phyloP scores from a whole-genome alignment of 35 echinoderm and acorn worm species.

The Holothuria glaberrima region DNA sequence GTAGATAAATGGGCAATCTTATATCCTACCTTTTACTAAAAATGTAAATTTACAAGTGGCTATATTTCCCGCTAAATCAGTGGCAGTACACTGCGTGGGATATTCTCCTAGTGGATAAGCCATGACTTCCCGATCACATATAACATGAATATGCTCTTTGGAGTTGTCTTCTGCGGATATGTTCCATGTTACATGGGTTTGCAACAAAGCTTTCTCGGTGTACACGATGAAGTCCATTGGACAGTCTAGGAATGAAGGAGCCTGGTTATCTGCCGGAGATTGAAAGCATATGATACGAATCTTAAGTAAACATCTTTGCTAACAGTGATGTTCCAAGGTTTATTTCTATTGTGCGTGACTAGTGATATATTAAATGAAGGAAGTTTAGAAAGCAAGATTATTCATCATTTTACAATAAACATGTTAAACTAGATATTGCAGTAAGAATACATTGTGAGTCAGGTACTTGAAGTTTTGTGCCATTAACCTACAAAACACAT shows the following conservation, averaged over 20 bases:
- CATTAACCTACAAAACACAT: too few relatives aligned
- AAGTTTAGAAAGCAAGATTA: too few relatives aligned
- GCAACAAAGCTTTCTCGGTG: background rate
- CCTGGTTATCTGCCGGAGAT: slow-evolving; percentile 26
- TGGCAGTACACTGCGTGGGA: slow-evolving; percentile 56
- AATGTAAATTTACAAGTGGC: slow-evolving; percentile 63
- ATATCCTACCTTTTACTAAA: slow-evolving; percentile 66
- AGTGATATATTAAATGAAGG: too few relatives aligned
- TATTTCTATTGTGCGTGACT: too few relatives aligned
- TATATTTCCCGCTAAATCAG: slow-evolving; percentile 46
- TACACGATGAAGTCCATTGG: slow-evolving; percentile 54
- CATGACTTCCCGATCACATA: slow-evolving; percentile 47
- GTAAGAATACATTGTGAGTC: too few relatives aligned
- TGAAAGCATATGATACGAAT: too few relatives aligned
- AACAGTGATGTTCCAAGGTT: too few relatives aligned
- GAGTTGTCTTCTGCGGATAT: slow-evolving; percentile 64
- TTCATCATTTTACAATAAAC: too few relatives aligned
- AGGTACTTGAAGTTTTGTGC: too few relatives aligned
- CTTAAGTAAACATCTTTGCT: too few relatives aligned
- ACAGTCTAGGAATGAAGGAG: slow-evolving; percentile 50
- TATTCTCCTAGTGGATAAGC: slow-evolving; percentile 49
- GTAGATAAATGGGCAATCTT: too few relatives aligned
- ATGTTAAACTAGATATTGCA: too few relatives aligned
- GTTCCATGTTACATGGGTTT: slow-evolving; percentile 52
- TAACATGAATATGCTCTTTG: background rate